phyloP scores from a whole-genome alignment of 2,888 invertebrate species.

The Drosophila merina region DNA sequence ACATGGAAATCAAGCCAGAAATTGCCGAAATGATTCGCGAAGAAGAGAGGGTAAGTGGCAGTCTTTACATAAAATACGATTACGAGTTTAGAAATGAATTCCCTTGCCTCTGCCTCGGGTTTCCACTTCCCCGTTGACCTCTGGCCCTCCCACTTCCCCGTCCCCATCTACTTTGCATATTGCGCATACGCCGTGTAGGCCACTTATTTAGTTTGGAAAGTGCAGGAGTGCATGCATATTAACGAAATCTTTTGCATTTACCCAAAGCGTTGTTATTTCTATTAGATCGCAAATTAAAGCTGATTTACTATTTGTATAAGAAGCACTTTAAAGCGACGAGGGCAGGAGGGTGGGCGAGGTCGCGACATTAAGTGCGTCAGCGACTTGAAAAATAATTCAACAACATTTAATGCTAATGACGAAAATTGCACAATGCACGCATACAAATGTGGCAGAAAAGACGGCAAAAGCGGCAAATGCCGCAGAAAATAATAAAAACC shows the following conservation, averaged over 20 bases:
- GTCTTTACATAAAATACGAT: neutral
- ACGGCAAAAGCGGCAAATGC: slow-evolving; percentile 7
- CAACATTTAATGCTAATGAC: slow-evolving; percentile 81
- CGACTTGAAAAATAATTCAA: slow-evolving; percentile 82
- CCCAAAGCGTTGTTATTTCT: slow-evolving; percentile 67
- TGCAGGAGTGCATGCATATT: slow-evolving; percentile 71
- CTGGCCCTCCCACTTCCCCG: too few species aligned
- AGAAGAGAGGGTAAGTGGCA: slow-evolving; percentile 94
- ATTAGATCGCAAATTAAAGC: slow-evolving; percentile 72
- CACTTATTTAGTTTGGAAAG: slow-evolving; percentile 26
- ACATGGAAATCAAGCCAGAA: slow-evolving; percentile 96
- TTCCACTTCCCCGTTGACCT: slow-evolving; percentile 8
- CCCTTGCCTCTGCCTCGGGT: neutral
- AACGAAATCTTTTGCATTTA: slow-evolving; percentile 58
- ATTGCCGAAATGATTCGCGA: slow-evolving; percentile 98
- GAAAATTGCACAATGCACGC: slow-evolving; percentile 77
- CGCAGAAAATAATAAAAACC: slow-evolving; percentile 17
- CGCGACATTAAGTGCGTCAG: slow-evolving; percentile 77
- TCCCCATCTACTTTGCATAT: slow-evolving; percentile 60
- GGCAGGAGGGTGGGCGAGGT: slow-evolving; percentile 39
- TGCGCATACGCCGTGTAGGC: slow-evolving; percentile 36
- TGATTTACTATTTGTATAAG: slow-evolving; percentile 73
- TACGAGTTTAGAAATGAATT: neutral
- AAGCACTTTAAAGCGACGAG: slow-evolving; percentile 42
- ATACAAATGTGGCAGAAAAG: slow-evolving; percentile 20